Base-by-base conservation (phyloP, 2,797 vertebrate genomes). In the Sebastes vulpes region DNA sequence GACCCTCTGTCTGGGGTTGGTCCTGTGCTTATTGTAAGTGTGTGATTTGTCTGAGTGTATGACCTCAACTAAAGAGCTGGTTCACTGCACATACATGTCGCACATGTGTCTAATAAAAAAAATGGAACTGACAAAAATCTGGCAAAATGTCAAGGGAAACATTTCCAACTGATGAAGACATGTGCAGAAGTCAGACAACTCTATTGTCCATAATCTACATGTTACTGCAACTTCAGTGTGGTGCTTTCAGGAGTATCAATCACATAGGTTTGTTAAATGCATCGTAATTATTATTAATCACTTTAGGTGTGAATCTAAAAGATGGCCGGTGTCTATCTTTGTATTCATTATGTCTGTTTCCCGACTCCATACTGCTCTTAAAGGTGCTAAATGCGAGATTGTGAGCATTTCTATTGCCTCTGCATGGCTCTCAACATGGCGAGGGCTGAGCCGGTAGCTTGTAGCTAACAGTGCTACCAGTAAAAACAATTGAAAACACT, bases 1-100 rank as follows among this genome's bases (percentile, higher is more conserved):
- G 69, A 81, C 48, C 8, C 52, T 68, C 29, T 71, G 77, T 72
- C 80, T 81, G 29, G 29, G 46, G 70, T 71, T 64, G 71, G 57
- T 73, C 32, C 59, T 38, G 52, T 50, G 58, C 65, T 76, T 52
- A 52, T 18, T 29, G 10, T 53, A 58, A 53, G 63, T 50, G 67
- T 79, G 65, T 72, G 68, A 63, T 63, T 75, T 52, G 65, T 75
- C 58, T 35, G 48, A 69, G n/a, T 53, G 52, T 58, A 52, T 46
- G 70, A 83, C 46, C 32, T 74, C 29, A 80, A 21, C n/a, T 70
- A 31, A 38, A 64, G 68, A 64, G 53, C 59, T 72, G 35, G 6
- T 79, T 74, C 46, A 50, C n/a, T 59, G 69, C 35, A 29, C 61
- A 75, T 69, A 63, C 57, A 26, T 31, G n/a, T 20, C 21, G n/a